Evolutionary conservation across 1,140 invertebrate species (phyloP).

Genomic region (Bathynomus jamesi): DNA sequence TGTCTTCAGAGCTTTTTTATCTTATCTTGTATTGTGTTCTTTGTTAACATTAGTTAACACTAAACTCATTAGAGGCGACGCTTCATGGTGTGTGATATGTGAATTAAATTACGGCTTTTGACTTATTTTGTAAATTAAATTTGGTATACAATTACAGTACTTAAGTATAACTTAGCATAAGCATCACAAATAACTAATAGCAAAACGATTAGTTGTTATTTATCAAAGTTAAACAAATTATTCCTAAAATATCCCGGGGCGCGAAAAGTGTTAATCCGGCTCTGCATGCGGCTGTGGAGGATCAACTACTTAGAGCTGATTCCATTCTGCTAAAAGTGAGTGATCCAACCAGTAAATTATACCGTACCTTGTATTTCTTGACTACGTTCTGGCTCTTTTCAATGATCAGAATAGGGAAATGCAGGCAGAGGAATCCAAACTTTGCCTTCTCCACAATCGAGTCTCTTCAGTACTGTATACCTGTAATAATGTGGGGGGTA

Average conservation of each 20-base stretch:
- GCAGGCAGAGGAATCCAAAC: no score
- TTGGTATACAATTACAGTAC: neutral
- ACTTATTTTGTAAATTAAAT: neutral
- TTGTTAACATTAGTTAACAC: no score
- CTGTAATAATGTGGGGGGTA: no score
- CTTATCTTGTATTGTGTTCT: no score
- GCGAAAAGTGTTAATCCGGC: neutral
- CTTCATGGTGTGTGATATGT: conserved; percentile 11
- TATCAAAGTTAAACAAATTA: no score
- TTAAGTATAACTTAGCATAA: no score
- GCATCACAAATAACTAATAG: no score
- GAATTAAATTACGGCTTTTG: neutral
- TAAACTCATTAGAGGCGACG: conserved; percentile 11
- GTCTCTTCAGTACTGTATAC: neutral
- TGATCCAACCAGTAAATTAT: neutral
- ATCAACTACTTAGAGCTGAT: neutral
- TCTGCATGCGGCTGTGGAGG: neutral
- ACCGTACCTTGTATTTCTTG: neutral
- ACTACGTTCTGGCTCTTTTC: neutral
- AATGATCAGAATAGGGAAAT: no score
- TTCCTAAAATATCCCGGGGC: no score
- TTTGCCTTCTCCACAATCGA: neutral
- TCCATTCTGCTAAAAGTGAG: neutral
- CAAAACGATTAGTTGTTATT: no score
- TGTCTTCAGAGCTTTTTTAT: no score